Conservation (phyloP, 2,888 invertebrate species). For the Drosophila picticornis region DNA sequence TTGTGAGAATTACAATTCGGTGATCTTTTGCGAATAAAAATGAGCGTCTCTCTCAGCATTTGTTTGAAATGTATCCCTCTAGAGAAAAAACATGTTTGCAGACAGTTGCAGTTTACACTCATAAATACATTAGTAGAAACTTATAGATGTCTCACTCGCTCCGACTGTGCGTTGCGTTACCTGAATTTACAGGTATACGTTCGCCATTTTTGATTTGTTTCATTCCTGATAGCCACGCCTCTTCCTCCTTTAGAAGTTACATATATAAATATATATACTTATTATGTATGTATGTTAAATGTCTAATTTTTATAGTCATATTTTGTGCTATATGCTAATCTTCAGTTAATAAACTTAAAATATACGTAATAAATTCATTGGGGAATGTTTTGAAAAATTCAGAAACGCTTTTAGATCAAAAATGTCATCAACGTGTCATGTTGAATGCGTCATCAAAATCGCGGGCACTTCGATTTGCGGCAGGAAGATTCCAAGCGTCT, state of each 20-base stretch:
- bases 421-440: constrained; percentile 19
- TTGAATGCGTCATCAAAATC: constrained; percentile 22
- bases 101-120: no score
- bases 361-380: neutral
- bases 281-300: neutral
- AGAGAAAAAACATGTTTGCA: neutral
- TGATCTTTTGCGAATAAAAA: neutral
- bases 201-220: neutral
- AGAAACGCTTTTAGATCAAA: neutral
- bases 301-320: neutral
- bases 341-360: neutral
- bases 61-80: neutral
- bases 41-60: neutral
- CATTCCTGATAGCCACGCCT: neutral
- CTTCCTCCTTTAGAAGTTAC: no score
- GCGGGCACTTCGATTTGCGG: neutral
- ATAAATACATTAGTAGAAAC: neutral
- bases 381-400: neutral
- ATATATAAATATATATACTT: neutral
- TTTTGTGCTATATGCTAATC: neutral
- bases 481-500: constrained; percentile 32
- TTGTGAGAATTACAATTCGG: neutral
- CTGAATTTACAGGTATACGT: neutral
- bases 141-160: constrained; percentile 3
- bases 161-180: neutral